Evolutionary conservation across 2,113 vertebrate species (phyloP).

Genomic region (Phaetusa simplex): DNA sequence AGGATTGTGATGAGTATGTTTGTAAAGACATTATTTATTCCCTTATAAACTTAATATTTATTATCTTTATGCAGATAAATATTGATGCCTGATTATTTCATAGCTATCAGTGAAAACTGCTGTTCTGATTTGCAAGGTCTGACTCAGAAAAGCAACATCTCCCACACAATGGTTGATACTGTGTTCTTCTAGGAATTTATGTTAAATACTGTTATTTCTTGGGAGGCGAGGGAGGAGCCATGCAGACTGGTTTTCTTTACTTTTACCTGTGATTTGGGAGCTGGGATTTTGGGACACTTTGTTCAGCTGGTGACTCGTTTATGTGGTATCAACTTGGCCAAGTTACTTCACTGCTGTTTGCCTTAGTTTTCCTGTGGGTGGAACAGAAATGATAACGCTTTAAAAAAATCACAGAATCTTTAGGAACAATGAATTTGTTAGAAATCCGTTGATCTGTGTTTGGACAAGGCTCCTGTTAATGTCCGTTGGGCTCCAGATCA

Average conservation of each 20-base stretch:
- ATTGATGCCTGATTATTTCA: conserved; percentile 4
- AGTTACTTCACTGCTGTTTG: not conserved
- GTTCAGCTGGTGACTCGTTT: not conserved
- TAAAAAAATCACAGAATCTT: not conserved
- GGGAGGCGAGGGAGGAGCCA: not conserved
- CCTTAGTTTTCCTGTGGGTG: not conserved
- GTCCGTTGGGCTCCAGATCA: not conserved
- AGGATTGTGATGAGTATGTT: not conserved
- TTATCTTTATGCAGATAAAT: not conserved
- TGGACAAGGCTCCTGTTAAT: not conserved
- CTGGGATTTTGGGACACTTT: not conserved
- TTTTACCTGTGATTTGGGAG: not conserved
- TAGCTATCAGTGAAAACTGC: not conserved
- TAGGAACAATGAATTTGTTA: not conserved
- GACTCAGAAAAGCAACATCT: not conserved
- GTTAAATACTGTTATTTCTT: not conserved
- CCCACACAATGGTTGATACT: not conserved
- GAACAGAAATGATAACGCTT: not conserved
- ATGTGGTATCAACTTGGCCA: not conserved
- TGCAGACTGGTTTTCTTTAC: not conserved
- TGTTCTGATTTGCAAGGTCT: not conserved
- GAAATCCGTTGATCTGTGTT: not conserved
- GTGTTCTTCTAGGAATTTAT: not conserved
- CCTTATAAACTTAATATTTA: conserved; percentile 5
- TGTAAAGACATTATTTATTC: conserved; percentile 20